Evolutionary conservation across 2,797 vertebrate species (phyloP), one percentile per base, ranked within the genome.

Genomic region (Rhinogobio ventralis): DNA sequence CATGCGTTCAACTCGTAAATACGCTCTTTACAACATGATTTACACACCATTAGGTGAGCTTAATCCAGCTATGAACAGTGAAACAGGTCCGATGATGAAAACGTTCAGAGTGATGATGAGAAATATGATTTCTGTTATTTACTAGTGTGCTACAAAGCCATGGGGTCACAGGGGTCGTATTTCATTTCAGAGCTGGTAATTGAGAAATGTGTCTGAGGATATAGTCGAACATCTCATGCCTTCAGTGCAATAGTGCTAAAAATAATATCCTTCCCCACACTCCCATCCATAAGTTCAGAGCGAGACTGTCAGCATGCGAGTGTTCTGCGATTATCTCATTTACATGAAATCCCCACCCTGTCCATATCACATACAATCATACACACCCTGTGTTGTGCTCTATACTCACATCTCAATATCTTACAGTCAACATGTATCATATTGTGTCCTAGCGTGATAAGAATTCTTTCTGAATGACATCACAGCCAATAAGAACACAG

Each of bases 121-220:
- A 79, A 79, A 62, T 45, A 78, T 2, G 17, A 17, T 33, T 66
- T 67, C 5, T 66, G 19, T 51, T 30, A 67, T 67, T n/a, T 49
- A 30, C 57, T 30, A 3, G 2, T 15, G 42, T 15, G 19, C 45
- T 30, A 20, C 71, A 51, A 17, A 73, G 60, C 10, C 28, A 3
- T 1, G 10, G 42, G 62, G 62, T 67, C 62, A 79, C 6, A 23
- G 7, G 25, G 28, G 62, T 79, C 20, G 17, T 79, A 10, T 49
- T 79, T 66, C 62, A 79, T 79, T 79, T 79, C 77, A 79, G 28
- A 79, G 45, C 77, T 14, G 76, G 39, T 30, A 46, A 64, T 79
- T 79, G 57, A 60, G 53, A 77, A 60, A 42, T 60, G 33, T 19
- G 7, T 77, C 4, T 60, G 33, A 42, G 33, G 53, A 60, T 42